Conservation (phyloP, 2,888 invertebrate genomes). For the Oscheius onirici region DNA sequence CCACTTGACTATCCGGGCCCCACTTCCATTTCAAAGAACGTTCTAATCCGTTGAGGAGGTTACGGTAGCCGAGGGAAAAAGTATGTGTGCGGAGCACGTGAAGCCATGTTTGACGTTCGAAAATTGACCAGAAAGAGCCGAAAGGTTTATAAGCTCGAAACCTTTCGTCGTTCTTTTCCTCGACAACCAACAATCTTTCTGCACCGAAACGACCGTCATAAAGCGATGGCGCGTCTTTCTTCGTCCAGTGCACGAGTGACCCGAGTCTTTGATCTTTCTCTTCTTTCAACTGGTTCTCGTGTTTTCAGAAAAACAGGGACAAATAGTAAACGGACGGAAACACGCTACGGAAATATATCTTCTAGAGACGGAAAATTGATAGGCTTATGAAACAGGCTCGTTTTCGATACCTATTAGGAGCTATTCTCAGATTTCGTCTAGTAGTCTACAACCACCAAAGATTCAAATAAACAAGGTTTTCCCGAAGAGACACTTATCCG, state of each 20-base stretch:
- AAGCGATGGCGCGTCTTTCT: slow-evolving; percentile 3
- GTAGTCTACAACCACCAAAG: too few species aligned
- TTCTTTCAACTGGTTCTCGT: neutral
- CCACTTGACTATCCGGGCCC: too few species aligned
- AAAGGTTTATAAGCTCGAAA: neutral
- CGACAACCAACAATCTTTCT: neutral
- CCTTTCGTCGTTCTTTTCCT: neutral
- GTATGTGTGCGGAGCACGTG: neutral
- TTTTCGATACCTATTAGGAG: too few species aligned
- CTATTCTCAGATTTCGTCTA: too few species aligned
- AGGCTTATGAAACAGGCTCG: too few species aligned
- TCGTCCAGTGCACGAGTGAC: neutral
- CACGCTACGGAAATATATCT: too few species aligned
- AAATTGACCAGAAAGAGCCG: neutral
- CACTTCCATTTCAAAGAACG: neutral
- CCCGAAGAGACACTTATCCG: too few species aligned
- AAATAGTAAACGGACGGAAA: slow-evolving; percentile 3
- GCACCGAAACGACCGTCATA: slow-evolving; percentile 22
- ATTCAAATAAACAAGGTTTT: too few species aligned
- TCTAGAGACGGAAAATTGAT: too few species aligned
- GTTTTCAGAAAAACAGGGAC: neutral
- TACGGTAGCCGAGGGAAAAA: slow-evolving; percentile 9
- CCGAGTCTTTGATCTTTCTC: neutral
- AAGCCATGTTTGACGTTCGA: neutral
- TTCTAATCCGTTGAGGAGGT: slow-evolving; percentile 13